Evolutionary conservation across 2,113 vertebrate species (phyloP).

Genomic region (Lynx canadensis): DNA sequence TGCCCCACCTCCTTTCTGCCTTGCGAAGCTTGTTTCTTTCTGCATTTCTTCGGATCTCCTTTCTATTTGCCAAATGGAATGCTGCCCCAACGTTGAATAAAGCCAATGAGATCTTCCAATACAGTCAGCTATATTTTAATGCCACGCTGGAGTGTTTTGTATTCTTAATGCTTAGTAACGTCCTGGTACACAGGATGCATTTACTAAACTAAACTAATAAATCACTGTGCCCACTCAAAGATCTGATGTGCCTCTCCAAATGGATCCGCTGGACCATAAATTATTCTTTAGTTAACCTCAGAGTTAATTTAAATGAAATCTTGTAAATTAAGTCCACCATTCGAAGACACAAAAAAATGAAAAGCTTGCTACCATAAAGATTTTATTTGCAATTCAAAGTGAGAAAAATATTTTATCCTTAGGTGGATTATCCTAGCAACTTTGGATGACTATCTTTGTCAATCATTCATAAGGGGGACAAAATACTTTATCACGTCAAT

Average conservation of each 20-base stretch:
- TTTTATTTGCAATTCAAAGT: constrained; percentile 13
- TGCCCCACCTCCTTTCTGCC: neutral
- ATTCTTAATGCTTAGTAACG: neutral
- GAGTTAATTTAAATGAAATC: neutral
- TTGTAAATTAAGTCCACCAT: neutral
- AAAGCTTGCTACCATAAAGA: neutral
- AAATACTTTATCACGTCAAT: neutral
- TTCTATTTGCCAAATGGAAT: neutral
- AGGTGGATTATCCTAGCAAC: neutral
- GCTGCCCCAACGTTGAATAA: neutral
- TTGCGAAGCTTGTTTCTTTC: neutral
- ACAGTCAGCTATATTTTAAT: neutral
- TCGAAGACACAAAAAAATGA: neutral
- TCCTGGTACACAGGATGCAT: neutral
- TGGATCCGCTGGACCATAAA: neutral
- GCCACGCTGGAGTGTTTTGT: neutral
- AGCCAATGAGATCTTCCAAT: neutral
- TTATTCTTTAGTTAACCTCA: neutral
- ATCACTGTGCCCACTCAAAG: neutral
- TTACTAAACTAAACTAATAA: neutral
- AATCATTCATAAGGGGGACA: neutral
- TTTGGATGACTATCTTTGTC: neutral
- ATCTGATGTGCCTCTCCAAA: neutral
- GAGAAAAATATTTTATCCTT: neutral
- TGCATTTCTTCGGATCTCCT: neutral